phyloP scores from a whole-genome alignment of 2,797 vertebrate species.

The Mormyrops boulengeri region DNA sequence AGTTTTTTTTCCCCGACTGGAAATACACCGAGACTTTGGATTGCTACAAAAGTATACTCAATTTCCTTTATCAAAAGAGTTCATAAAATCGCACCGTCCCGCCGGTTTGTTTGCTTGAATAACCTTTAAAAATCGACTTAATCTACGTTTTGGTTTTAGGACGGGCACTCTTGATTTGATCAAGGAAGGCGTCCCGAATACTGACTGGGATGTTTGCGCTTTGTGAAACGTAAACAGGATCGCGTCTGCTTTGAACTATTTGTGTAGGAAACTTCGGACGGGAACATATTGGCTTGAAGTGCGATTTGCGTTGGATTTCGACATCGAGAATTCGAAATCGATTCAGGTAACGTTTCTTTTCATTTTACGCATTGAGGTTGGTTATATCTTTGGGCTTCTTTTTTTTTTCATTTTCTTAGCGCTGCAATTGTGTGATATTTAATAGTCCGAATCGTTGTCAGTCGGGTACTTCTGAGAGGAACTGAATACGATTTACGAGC shows the following conservation, averaged over 20 bases:
- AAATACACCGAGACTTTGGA: constrained; percentile 23
- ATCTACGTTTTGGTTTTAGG: neutral
- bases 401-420: neutral
- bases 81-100: neutral
- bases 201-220: constrained; percentile 24
- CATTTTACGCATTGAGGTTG: neutral
- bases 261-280: constrained; percentile 13
- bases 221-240: constrained; percentile 25
- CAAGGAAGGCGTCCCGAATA: constrained; percentile 8
- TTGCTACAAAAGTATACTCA: constrained; percentile 19
- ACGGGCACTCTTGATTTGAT: constrained; percentile 6
- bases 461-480: neutral
- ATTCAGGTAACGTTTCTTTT: constrained; percentile 17
- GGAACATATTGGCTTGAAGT: constrained; percentile 9
- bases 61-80: constrained; percentile 9
- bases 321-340: neutral
- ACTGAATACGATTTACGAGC: neutral
- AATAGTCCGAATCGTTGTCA: neutral
- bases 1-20: constrained; percentile 18
- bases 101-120: neutral
- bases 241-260: constrained; percentile 19
- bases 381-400: neutral
- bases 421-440: neutral
- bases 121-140: neutral
- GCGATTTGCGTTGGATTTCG: constrained; percentile 7